Conservation (phyloP, 2,113 vertebrate genomes). For the Etheostoma spectabile region DNA sequence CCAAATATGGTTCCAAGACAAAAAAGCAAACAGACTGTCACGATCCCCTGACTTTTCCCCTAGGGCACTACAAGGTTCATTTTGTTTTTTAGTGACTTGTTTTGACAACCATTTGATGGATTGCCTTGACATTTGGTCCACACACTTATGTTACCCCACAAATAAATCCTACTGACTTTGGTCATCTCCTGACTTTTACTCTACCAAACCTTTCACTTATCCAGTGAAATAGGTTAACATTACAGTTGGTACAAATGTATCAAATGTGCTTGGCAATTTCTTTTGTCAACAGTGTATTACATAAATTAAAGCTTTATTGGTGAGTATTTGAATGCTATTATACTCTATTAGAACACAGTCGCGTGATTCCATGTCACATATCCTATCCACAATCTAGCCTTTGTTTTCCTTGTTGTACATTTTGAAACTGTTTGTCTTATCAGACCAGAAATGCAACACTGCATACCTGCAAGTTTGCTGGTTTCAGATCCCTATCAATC, state of each 20-base stretch:
- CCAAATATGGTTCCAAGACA: too few relatives aligned
- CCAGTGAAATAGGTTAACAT: background rate
- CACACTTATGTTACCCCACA: background rate
- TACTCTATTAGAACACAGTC: background rate
- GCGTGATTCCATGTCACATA: background rate
- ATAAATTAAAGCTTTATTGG: background rate
- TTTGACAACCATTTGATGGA: background rate
- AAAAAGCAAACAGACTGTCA: too few relatives aligned
- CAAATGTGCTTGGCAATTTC: background rate
- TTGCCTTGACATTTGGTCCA: background rate
- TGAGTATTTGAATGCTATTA: background rate
- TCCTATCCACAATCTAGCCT: background rate
- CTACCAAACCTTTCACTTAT: background rate
- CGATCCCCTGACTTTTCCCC: background rate
- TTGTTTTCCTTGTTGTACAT: conserved; percentile 4
- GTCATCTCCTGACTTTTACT: background rate
- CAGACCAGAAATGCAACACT: conserved; percentile 42
- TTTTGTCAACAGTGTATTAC: too few relatives aligned
- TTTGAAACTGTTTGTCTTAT: conserved; percentile 56
- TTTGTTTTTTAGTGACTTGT: background rate
- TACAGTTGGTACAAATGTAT: background rate
- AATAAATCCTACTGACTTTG: background rate
- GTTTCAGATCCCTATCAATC: conserved; percentile 60
- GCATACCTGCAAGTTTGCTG: conserved; percentile 29
- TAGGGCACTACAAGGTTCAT: background rate